Base-by-base conservation (phyloP, 2,113 vertebrate genomes). In the Leuciscus idus region DNA sequence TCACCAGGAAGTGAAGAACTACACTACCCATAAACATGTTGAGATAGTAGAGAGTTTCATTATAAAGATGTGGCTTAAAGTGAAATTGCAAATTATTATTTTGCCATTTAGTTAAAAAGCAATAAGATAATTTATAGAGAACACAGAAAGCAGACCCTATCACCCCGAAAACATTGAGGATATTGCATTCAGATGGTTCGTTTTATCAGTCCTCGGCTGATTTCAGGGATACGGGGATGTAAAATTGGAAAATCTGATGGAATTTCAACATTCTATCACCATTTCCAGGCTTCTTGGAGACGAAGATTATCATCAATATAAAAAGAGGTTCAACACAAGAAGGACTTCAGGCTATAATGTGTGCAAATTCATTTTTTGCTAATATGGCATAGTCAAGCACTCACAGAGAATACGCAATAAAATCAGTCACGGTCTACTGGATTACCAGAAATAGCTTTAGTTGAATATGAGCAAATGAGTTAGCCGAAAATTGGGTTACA, bases 261-360 rank as follows among this genome's bases (percentile, higher is more conserved):
- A 89, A 90, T 93, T 92, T 90, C 86, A 88, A 88, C 91, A 92
- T 90, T 92, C 89, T 92, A 92, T 93, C 87, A 83, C 39, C 30
- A 4, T 83, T 85, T 68, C 88, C 85, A 87, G 87, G 64, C 86
- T 88, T 57, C 85, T 85, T 80, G 62, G 36, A 83, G 78, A 55
- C 80, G 89, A 90, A 90, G 84, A 92, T 91, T 89, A 91, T 91
- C 90, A 91, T 91, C 90, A 89, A 74, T 68, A 82, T 70, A 11
- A 87, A 73, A 89, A 88, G 66, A 73, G 43, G 68, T 72, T 83
- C 33, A 90, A 89, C 73, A 86, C 86, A 59, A 88, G 87, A 77
- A 84, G 39, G 62, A 87, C 82, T 36, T n/a, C 50, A 19, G 82
- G 81, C 83, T 84, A 57, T 57, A 76, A 91, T 84, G 88, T 59